Percentiles rank a stretch among this genome's conserved stretches.
Conservation (phyloP, 2,113 vertebrate genomes). For the Ochotona curzoniae region DNA sequence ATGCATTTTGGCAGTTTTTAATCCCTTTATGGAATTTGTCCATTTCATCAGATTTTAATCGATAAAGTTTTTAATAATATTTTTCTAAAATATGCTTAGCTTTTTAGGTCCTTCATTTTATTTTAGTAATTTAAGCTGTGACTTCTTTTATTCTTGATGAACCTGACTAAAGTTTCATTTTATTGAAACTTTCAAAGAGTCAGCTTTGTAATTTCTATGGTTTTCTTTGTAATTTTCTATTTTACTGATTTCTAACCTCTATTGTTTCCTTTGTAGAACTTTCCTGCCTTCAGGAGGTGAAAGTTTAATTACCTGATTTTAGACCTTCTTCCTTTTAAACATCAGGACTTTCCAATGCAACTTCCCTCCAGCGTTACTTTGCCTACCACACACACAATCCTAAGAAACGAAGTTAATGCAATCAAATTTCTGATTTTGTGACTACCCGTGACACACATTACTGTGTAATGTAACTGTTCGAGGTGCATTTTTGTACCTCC, state of each 20-base stretch:
- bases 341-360: neutral
- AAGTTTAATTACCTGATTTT: neutral
- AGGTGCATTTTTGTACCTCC: no score
- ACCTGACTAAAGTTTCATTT: neutral
- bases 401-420: conserved; percentile 1
- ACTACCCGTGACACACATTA: no score
- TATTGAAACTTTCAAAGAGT: conserved; percentile 10
- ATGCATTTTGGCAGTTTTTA: neutral
- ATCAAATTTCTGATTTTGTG: neutral
- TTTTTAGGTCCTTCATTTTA: neutral
- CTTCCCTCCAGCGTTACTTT: neutral
- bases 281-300: neutral
- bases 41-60: neutral
- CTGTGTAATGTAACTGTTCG: no score
- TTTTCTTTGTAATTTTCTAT: neutral
- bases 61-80: neutral
- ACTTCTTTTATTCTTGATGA: neutral
- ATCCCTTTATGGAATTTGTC: neutral
- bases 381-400: neutral
- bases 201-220: neutral
- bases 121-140: neutral
- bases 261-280: neutral
- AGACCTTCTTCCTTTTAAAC: neutral
- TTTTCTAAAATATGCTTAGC: neutral
- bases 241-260: neutral